Evolutionary conservation across 2,113 vertebrate genomes (phyloP), one percentile per base, ranked within the genome.

Genomic region (Orientallactaga bullata): DNA sequence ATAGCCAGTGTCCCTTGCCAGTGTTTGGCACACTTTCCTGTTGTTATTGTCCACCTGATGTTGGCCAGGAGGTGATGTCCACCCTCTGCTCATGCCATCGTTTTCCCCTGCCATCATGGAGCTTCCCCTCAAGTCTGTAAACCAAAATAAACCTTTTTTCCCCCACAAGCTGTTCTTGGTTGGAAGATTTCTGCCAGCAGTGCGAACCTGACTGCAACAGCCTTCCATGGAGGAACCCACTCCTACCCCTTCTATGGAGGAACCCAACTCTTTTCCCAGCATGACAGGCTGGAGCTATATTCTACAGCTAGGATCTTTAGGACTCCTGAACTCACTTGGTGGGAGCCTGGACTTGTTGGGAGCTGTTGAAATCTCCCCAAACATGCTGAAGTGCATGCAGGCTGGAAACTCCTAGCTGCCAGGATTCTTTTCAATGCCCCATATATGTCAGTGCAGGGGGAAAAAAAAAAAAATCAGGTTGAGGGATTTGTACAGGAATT

Each of bases 401-500:
- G 58, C 28, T 9, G 17, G 28, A 61, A 69, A 73, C 28, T n/a
- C 2, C 51, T 26, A 37, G 28, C 8, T 30, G 47, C 15, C 71
- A 60, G 58, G n/a, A 37, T 82, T 7, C 5, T 26, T 74, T 26
- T 55, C 15, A 24, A 77, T 28, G 23, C 7, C 72, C 37, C 55
- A 55, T 15, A 16, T 63, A 2, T n/a, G 39, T 47, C 16, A 16
- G 2, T 51, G 18, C 81, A 58, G 5, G 30, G n/a, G n/a, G n/a
- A n/a, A n/a, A 47, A 47, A 5, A 47, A 47, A 47, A 15, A 4
- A 72, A 39, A 23, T 11, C 63, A 78, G 26, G 47, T 4, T 0
- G 2, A 55, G 35, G 68, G 12, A 23, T 2, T 39, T 35, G 13
- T 21, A 16, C 0, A 0, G 21, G 2, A 28, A 28, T 28, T 9